Conservation (phyloP, 1,140 invertebrate genomes). For the Sarcophaga peregrina region DNA sequence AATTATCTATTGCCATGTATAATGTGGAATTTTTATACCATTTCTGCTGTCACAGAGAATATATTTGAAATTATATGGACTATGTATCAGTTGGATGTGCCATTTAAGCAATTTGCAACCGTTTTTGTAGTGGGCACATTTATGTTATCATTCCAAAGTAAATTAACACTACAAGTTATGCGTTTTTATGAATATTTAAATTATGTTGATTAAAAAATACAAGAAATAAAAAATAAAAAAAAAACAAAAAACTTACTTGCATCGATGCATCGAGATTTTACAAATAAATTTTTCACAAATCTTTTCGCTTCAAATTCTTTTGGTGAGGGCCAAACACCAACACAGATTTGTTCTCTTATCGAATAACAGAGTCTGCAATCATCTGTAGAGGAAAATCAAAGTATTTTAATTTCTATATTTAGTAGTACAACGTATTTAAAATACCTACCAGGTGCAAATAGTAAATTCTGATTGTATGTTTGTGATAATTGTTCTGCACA, state of each 20-base stretch:
- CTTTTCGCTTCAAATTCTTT: constrained; percentile 76
- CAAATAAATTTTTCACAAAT: constrained; percentile 76
- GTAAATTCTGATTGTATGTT: constrained; percentile 84
- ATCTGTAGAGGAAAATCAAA: constrained; percentile 68
- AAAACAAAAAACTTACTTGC: constrained; percentile 70
- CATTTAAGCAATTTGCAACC: constrained; percentile 29
- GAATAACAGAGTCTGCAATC: constrained; percentile 85
- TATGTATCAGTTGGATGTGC: constrained; percentile 40
- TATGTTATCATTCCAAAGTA: constrained; percentile 42
- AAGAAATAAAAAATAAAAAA: neutral
- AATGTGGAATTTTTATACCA: constrained; percentile 46
- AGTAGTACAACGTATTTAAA: constrained; percentile 12
- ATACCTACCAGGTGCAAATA: constrained; percentile 79
- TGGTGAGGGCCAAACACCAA: constrained; percentile 79
- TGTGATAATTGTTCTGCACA: constrained; percentile 76
- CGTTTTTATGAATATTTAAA: constrained; percentile 47
- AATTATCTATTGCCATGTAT: constrained; percentile 43
- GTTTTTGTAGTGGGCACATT: constrained; percentile 44
- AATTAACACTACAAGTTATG: constrained; percentile 46
- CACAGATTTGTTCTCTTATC: constrained; percentile 89
- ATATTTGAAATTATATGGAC: constrained; percentile 42
- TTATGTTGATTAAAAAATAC: constrained; percentile 13
- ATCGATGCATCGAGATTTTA: constrained; percentile 93
- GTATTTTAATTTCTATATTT: constrained; percentile 2
- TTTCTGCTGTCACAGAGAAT: constrained; percentile 41